phyloP scores from a whole-genome alignment of 2,888 invertebrate genomes.

The Lycocerus yunnanus region DNA sequence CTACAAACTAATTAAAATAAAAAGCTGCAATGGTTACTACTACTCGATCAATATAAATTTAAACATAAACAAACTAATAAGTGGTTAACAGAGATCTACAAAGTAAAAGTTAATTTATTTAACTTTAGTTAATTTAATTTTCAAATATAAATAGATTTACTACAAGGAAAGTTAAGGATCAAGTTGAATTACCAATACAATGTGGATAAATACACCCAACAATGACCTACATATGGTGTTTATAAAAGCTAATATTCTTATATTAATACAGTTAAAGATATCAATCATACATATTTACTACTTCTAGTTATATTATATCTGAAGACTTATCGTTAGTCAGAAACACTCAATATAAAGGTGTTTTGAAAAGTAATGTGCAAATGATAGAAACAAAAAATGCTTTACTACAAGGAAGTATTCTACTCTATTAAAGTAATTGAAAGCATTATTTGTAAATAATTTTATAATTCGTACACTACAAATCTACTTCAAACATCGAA shows the following conservation, averaged over 20 bases:
- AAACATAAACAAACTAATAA: background rate
- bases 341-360: constrained; percentile 33
- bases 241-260: background rate
- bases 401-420: constrained; percentile 42
- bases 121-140: background rate
- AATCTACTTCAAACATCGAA: background rate
- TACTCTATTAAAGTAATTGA: constrained; percentile 23
- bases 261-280: background rate
- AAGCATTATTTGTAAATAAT: constrained; percentile 39
- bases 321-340: constrained; percentile 12
- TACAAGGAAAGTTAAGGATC: background rate
- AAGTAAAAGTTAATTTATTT: background rate
- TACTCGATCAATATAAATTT: background rate
- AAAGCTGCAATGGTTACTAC: background rate
- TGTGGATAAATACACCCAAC: constrained; percentile 1
- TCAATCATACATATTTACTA: constrained; percentile 9
- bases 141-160: background rate
- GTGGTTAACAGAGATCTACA: background rate
- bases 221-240: background rate
- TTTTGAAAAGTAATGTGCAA: constrained; percentile 34
- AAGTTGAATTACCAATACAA: constrained; percentile 13
- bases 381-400: constrained; percentile 40
- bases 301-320: constrained; percentile 8
- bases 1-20: background rate
- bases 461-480: constrained; percentile 9